phyloP scores from a whole-genome alignment of 2,113 vertebrate species.

The Zapus hudsonius region DNA sequence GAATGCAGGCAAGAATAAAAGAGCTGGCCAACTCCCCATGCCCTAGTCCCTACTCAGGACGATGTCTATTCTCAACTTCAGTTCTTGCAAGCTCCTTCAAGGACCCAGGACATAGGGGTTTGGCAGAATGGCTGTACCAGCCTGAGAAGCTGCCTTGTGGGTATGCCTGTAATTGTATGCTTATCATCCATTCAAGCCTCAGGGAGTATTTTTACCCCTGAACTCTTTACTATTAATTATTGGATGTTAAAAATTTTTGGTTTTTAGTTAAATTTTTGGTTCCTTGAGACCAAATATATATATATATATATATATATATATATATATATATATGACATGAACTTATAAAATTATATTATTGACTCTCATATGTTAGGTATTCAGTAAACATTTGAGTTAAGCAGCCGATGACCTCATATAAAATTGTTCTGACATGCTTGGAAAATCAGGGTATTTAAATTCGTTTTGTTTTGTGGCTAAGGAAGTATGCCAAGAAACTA shows the following conservation, averaged over 20 bases:
- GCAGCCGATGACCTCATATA: background rate
- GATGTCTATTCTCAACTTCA: fast-evolving
- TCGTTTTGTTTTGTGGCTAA: conserved; percentile 34
- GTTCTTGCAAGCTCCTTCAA: background rate
- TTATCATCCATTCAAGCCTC: background rate
- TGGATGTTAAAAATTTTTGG: background rate
- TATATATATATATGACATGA: too few relatives aligned
- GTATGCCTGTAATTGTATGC: background rate
- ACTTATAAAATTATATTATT: background rate
- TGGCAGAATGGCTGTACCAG: fast-evolving
- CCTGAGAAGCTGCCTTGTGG: background rate
- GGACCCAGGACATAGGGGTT: background rate
- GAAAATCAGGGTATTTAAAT: conserved; percentile 11
- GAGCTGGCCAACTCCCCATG: background rate
- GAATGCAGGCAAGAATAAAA: background rate
- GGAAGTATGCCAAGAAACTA: conserved; percentile 19
- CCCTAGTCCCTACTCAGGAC: background rate
- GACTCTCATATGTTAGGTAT: background rate
- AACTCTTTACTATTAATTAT: background rate
- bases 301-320: too few relatives aligned
- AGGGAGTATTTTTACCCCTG: background rate
- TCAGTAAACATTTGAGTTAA: background rate
- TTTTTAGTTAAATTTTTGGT: conserved; percentile 21
- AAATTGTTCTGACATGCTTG: background rate
- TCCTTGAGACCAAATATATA: background rate